Evolutionary conservation across 2,113 vertebrate species (phyloP), one percentile per base, ranked within the genome.

Genomic region (Poeciliopsis turrubarensis): DNA sequence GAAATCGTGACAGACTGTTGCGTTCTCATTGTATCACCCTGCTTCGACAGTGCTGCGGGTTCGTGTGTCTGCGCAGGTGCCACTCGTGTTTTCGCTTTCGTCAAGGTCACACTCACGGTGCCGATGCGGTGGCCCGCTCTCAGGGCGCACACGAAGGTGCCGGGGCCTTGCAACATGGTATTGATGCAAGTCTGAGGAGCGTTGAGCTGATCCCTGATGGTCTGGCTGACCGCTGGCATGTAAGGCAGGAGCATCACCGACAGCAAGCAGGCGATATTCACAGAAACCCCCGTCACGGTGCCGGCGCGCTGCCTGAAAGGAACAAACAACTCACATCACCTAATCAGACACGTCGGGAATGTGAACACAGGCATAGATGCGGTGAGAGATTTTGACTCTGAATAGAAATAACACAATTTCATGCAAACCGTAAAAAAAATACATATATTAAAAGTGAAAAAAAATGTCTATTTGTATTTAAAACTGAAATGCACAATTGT

Each of bases 231-330:
- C 0, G 91, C 83, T 0, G 98, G 98, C 96, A 99, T 97, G 90
- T 96, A 99, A 0, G 97, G 98, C 86, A 94, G 93, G 3, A 98
- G 82, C 94, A 98, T 94, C 65, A 95, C 86, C 0, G 97, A 96
- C 39, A 98, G 91, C 77, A 96, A 73, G 63, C 95, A 95, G 0
- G 97, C 95, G 75, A 98, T 79, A 22, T 98, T 99, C 87, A 99
- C 96, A 0, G 97, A 96, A 76, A 99, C 84, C 0, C 96, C 97
- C 0, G 97, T 99, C 87, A 98, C 97, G 0, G 98, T 97, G 79
- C 96, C 95, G 0, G 98, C 97, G 0, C 95, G 95, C 84, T 93
- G 93, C 94, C 98, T 99, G 86, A 57, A 60, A 62, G 67, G n/a
- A 27, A 60, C 19, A 66, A 68, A 68, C 27, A 41, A 27, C 47